Conservation (phyloP, 1,140 invertebrate genomes). For the Hylaeus volcanicus region DNA sequence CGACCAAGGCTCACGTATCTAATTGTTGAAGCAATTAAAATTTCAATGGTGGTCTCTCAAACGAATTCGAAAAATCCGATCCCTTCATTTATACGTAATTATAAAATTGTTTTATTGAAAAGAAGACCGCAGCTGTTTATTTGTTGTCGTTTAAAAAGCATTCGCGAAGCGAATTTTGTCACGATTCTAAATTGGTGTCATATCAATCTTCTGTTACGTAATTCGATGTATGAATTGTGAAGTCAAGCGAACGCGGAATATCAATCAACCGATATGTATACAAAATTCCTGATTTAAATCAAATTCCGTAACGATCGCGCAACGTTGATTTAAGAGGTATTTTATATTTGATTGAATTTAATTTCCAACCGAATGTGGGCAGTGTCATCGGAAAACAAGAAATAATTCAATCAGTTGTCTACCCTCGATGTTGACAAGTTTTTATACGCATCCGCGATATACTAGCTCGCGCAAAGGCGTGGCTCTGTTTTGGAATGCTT, state of each 20-base stretch:
- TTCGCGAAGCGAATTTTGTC: no score
- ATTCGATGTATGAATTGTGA: neutral
- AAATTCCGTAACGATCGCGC: neutral
- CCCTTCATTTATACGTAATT: no score
- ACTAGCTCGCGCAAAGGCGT: neutral
- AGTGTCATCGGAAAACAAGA: constrained; percentile 8
- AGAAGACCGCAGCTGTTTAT: no score
- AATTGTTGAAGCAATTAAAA: no score
- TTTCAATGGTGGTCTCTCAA: no score
- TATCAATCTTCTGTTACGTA: neutral
- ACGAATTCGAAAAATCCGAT: no score
- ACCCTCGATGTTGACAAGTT: constrained; percentile 4
- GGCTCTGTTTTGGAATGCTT: neutral
- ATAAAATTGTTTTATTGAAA: no score
- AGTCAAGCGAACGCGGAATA: no score
- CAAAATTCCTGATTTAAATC: neutral
- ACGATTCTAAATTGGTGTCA: neutral
- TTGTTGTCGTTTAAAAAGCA: no score
- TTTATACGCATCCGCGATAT: neutral
- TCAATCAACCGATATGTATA: no score
- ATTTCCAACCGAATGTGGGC: constrained; percentile 19
- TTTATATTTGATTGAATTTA: constrained; percentile 34
- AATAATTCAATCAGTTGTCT: constrained; percentile 36
- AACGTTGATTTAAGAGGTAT: constrained; percentile 22
- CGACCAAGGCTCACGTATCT: no score